Evolutionary conservation across 2,113 vertebrate genomes (phyloP).

Genomic region (Dicrurus megarhynchus): DNA sequence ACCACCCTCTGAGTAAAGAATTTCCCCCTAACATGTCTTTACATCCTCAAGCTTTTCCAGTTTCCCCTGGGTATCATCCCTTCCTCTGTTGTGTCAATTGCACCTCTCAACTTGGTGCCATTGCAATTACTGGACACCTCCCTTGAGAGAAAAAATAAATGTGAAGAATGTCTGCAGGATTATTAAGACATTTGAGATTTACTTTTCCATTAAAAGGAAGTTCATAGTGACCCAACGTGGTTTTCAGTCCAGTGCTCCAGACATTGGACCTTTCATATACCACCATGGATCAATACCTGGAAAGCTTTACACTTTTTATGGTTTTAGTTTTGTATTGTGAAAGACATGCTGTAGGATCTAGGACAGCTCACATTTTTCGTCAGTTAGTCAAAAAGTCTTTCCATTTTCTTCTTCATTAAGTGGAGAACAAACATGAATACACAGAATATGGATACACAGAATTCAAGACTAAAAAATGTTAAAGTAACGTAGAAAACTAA

Average conservation of each 20-base stretch:
- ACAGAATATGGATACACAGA: neutral
- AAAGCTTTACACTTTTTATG: neutral
- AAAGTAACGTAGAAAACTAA: neutral
- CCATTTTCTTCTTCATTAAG: neutral
- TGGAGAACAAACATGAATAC: neutral
- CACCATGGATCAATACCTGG: neutral
- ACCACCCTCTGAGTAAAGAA: neutral
- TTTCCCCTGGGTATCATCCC: neutral
- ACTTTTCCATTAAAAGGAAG: neutral
- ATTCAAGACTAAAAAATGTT: neutral
- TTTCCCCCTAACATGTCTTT: neutral
- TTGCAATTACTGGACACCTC: neutral
- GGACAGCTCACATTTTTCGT: neutral
- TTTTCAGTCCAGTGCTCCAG: neutral
- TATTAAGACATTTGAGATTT: neutral
- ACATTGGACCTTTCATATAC: neutral
- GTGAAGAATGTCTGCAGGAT: neutral
- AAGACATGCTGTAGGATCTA: neutral
- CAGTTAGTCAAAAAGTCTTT: neutral
- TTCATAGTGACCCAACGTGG: accelerated
- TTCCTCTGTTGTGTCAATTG: neutral
- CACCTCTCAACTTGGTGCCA: neutral
- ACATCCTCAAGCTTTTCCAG: neutral
- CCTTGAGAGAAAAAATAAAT: neutral
- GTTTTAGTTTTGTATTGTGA: neutral